Conservation (phyloP, 2,797 vertebrate genomes). For the Chrosomus eos region DNA sequence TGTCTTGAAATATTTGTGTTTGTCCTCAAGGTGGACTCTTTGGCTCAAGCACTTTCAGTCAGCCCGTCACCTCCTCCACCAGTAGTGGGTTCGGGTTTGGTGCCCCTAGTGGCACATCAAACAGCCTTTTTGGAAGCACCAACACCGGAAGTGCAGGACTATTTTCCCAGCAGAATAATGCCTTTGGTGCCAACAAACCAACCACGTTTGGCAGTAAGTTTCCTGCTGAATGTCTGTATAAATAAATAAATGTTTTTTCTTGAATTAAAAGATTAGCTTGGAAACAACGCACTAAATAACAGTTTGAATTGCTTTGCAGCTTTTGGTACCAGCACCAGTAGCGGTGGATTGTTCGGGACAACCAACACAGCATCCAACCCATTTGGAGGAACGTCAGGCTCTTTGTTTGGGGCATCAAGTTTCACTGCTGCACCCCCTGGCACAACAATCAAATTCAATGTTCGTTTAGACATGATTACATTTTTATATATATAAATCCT, state of each 20-base stretch:
- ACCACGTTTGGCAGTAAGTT: constrained; percentile 92
- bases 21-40: constrained; percentile 86
- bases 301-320: constrained; percentile 68
- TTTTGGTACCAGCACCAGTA: constrained; percentile 92
- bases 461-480: constrained; percentile 68
- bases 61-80: constrained; percentile 90
- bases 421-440: constrained; percentile 88
- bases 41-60: constrained; percentile 89
- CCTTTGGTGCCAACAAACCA: constrained; percentile 90
- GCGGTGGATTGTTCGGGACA: constrained; percentile 90
- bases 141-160: constrained; percentile 85
- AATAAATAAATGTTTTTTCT: not conserved
- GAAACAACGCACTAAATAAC: not conserved
- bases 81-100: constrained; percentile 92
- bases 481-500: not conserved
- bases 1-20: constrained; percentile 3
- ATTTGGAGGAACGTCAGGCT: constrained; percentile 86
- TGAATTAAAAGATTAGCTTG: not conserved
- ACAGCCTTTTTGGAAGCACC: constrained; percentile 88
- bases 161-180: constrained; percentile 93
- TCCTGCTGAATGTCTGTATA: not conserved
- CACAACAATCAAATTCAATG: constrained; percentile 94
- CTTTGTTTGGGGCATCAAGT: constrained; percentile 87
- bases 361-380: constrained; percentile 91
- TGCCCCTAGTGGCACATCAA: constrained; percentile 83